Conservation (phyloP, 2,113 vertebrate genomes). For the Pygoscelis antarcticus region DNA sequence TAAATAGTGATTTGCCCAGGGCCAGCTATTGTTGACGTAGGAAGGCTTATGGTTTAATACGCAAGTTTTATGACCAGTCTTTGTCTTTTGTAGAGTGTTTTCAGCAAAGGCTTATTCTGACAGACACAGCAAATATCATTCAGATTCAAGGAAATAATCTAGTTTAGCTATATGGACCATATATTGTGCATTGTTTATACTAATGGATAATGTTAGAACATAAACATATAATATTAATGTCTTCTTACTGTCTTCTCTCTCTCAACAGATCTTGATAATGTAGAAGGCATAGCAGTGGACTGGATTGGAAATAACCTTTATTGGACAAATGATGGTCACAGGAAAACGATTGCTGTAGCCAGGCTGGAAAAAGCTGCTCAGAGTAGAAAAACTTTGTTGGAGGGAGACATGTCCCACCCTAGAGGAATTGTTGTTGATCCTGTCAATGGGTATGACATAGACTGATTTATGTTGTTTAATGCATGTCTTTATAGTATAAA, state of each 20-base stretch:
- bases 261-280: conserved; percentile 91
- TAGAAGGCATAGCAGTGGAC: conserved; percentile 97
- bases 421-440: conserved; percentile 96
- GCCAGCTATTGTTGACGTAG: neutral
- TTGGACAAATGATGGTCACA: conserved; percentile 97
- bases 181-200: neutral
- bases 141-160: neutral
- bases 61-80: neutral
- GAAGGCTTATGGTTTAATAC: neutral
- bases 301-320: conserved; percentile 98
- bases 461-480: neutral
- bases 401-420: conserved; percentile 97
- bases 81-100: neutral
- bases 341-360: conserved; percentile 94
- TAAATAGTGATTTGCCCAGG: neutral
- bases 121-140: neutral
- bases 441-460: conserved; percentile 84
- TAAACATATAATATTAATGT: neutral
- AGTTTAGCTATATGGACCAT: neutral
- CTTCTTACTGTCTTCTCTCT: neutral
- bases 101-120: neutral
- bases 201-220: neutral
- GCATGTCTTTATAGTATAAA: neutral
- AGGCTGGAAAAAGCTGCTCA: conserved; percentile 91
- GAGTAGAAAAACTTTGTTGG: conserved; percentile 91